Percentiles rank a stretch among this genome's conserved stretches.
Conservation (phyloP, 2,113 vertebrate species). For the Menura novaehollandiae region DNA sequence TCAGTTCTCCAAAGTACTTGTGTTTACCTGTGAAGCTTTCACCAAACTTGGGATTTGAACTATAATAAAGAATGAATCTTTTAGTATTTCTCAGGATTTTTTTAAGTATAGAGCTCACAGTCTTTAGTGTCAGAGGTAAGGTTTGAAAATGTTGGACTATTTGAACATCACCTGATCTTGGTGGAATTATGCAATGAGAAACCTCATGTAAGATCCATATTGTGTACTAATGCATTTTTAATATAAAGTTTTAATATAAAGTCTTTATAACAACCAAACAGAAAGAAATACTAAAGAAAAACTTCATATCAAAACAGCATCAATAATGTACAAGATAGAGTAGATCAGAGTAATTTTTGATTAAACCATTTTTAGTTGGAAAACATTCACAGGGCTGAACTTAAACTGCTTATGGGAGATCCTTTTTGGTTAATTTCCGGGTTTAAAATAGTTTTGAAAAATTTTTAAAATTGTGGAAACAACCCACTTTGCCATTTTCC, state of each 20-base stretch:
- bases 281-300: neutral
- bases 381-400: neutral
- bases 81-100: neutral
- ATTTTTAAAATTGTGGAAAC: neutral
- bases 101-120: neutral
- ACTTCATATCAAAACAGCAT: neutral
- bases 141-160: neutral
- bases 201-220: neutral
- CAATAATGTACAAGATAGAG: neutral
- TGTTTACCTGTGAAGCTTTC: neutral
- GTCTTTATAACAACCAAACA: neutral
- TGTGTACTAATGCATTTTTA: neutral
- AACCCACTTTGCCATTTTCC: neutral
- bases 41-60: neutral
- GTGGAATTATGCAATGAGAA: neutral
- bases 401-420: neutral
- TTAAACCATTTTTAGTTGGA: neutral
- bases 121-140: neutral
- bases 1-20: neutral
- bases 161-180: neutral
- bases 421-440: neutral
- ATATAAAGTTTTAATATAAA: neutral
- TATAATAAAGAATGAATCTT: neutral
- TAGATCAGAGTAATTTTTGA: neutral
- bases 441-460: neutral